Evolutionary conservation across 2,888 invertebrate species (phyloP), one percentile per base, ranked within the genome.

Genomic region (Caenorhabditis uteleia): DNA sequence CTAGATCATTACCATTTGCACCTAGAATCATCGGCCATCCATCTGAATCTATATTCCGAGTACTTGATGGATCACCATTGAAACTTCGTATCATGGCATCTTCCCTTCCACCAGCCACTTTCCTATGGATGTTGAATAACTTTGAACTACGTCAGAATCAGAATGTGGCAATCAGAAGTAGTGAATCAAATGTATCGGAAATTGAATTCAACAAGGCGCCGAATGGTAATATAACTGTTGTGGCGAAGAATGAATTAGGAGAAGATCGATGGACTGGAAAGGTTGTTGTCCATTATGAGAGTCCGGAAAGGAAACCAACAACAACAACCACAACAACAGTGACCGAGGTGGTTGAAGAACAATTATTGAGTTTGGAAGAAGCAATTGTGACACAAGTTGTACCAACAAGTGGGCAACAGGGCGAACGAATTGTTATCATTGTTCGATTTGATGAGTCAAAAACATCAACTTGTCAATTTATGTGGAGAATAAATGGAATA

Each of bases 121-220:
- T 79, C 58, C 66, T 68, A 8, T 81, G 81, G 80, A 59, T 70
- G 40, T 51, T 77, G 16, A 81, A 81, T 54, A 80, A 79, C 39
- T 81, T 81, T 33, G 78, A 79, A 40, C 25, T 75, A 20, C 68
- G 75, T 27, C 18, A 43, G 20, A 60, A 65, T 47, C 49, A 38
- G 26, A 72, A 70, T 42, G 62, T 70, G 4, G 47, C 53, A 16
- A 74, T 77, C 29, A 51, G 45, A 27, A 47, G 27, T 25, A 46
- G 48, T 3, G 69, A 61, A 23, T 54, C 59, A 29, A 78, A 79
- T 42, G 34, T 39, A 20, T 68, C 74, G 7, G 62, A 71, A 55
- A 58, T 74, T 8, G 61, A 58, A 20, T 68, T 79, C 53, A 48
- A 61, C 31, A 57, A 66, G 25, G 72, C 74, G 1, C 59, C 61